These are phyloP conservation scores for Sebastes matsubarae DNA, from an alignment of 2,797 vertebrate genomes.

Conservation along the genomic window DNA sequence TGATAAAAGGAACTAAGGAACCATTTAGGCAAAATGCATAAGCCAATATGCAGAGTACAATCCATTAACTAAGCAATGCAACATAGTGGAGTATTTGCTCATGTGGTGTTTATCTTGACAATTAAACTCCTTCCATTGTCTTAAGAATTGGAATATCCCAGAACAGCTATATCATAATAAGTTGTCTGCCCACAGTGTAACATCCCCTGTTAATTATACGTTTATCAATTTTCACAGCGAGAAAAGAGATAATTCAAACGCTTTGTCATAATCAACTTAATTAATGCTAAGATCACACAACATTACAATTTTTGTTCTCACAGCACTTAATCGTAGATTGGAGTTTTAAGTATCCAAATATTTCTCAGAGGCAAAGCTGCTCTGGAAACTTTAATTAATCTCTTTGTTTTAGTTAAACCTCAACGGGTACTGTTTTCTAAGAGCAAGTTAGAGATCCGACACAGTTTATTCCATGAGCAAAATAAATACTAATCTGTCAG, in stretches of 20 bases:
- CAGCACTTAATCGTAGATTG: constrained; percentile 12
- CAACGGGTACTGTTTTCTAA: background rate
- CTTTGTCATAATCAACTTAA: constrained; percentile 26
- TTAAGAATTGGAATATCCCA: constrained; percentile 21
- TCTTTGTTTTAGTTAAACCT: constrained; percentile 16
- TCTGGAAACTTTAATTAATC: constrained; percentile 12
- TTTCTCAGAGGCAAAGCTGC: constrained; percentile 7
- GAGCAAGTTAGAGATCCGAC: background rate
- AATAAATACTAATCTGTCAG: background rate
- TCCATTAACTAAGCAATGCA: constrained; percentile 28
- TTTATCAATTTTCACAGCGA: constrained; percentile 8
- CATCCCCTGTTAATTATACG: constrained; percentile 27
- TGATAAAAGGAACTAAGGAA: constrained; percentile 51
- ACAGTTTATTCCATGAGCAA: background rate
- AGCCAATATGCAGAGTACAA: constrained; percentile 37
- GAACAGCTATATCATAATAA: constrained; percentile 1
- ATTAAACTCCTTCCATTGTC: constrained; percentile 36
- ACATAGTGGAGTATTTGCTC: constrained; percentile 8
- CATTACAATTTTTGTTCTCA: background rate
- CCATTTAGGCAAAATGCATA: constrained; percentile 40
- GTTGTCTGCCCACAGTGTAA: background rate
- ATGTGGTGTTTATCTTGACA: constrained; percentile 40
- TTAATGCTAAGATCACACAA: constrained; percentile 26
- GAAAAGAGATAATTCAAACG: background rate
- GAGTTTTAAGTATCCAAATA: constrained; percentile 23